Conservation (phyloP, 1,140 invertebrate species). For the Hypsibius dujardini region DNA sequence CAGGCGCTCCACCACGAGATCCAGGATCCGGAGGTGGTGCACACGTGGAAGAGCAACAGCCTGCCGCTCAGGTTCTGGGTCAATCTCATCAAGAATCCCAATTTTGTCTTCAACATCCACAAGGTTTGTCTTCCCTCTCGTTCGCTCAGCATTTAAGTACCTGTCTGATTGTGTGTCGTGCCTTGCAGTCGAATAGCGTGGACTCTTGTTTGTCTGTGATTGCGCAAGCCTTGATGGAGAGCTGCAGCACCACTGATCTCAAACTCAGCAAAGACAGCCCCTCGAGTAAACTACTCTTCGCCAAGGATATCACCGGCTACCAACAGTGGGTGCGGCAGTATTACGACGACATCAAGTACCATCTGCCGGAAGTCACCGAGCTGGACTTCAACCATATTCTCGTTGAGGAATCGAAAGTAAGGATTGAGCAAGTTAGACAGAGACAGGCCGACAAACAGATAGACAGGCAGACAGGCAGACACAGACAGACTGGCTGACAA, state of each 20-base stretch:
- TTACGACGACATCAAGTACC: slow-evolving; percentile 65
- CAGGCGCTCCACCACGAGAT: slow-evolving; percentile 80
- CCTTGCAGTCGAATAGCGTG: slow-evolving; percentile 67
- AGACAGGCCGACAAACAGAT: too few relatives aligned
- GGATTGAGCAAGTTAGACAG: slow-evolving; percentile 24
- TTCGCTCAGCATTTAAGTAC: background rate
- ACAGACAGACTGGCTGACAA: too few relatives aligned
- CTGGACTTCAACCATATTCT: slow-evolving; percentile 99
- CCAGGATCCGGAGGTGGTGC: slow-evolving; percentile 84
- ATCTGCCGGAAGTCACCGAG: slow-evolving; percentile 91
- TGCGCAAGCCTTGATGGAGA: slow-evolving; percentile 99
- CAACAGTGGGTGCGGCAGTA: slow-evolving; percentile 97
- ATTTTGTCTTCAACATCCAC: slow-evolving; percentile 98
- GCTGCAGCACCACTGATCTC: slow-evolving; percentile 95
- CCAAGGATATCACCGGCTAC: slow-evolving; percentile 97
- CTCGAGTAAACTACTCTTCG: slow-evolving; percentile 92
- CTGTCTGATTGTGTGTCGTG: background rate
- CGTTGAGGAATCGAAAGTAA: slow-evolving; percentile 85
- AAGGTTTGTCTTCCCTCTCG: slow-evolving; percentile 39
- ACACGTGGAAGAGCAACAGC: slow-evolving; percentile 97
- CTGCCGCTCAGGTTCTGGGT: slow-evolving; percentile 81
- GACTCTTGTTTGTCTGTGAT: slow-evolving; percentile 96
- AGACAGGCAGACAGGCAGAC: too few relatives aligned
- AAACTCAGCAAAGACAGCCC: slow-evolving; percentile 97
- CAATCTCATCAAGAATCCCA: slow-evolving; percentile 99